These are phyloP conservation scores for Patella ulyssiponensis DNA, from an alignment of 2,888 invertebrate genomes.

Conservation along the genomic window DNA sequence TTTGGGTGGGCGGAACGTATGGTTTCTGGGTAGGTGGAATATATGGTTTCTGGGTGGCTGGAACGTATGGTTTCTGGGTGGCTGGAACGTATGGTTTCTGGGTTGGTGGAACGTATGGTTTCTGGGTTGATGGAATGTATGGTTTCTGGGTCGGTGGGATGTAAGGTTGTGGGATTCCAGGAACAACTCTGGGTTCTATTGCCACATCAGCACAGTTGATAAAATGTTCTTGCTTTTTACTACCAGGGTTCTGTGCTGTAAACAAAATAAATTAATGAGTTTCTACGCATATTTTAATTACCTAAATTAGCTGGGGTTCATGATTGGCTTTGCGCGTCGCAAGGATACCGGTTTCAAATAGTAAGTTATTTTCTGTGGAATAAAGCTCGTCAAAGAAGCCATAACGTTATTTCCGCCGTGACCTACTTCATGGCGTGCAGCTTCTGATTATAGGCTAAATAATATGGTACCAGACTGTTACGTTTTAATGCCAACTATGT, in stretches of 20 bases:
- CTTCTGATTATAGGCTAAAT: too few species aligned
- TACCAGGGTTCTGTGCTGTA: conserved; percentile 23
- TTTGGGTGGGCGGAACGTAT: background rate
- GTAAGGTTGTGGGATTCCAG: background rate
- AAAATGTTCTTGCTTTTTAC: conserved; percentile 32
- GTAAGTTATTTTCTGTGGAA: too few species aligned
- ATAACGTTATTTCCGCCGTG: too few species aligned
- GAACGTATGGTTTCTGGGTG: background rate
- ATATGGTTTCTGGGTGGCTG: background rate
- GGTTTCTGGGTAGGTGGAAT: background rate
- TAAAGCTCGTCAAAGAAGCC: too few species aligned
- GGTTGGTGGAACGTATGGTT: background rate
- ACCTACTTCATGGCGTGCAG: too few species aligned
- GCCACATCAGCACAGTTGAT: conserved; percentile 35
- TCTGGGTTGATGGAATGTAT: background rate
- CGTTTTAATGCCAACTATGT: too few species aligned
- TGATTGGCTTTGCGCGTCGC: too few species aligned
- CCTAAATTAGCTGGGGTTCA: too few species aligned
- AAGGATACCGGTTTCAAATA: too few species aligned
- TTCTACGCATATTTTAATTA: too few species aligned
- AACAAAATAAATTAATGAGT: conserved; percentile 11
- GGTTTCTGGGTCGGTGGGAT: background rate
- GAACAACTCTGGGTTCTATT: conserved; percentile 14
- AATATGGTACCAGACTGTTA: too few species aligned
- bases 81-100: background rate